Base-by-base conservation (phyloP, 2,113 vertebrate genomes). In the Castor canadensis region DNA sequence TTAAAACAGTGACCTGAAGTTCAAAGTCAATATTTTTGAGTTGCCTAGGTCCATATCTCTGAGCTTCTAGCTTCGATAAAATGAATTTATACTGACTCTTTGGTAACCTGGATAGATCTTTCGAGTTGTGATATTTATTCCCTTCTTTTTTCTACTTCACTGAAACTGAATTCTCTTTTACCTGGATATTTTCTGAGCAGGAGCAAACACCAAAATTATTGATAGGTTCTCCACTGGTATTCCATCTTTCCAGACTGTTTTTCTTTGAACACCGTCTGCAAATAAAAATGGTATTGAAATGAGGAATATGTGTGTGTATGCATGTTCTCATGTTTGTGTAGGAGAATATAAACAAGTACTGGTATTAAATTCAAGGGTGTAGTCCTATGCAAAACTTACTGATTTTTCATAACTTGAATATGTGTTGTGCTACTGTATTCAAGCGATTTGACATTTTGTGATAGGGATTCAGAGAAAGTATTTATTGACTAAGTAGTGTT, bases 211-310 rank as follows among this genome's bases (percentile, higher is more conserved):
- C 98, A 97, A 99, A 99, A 84, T 96, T 58, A 47, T 97, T 95
- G 38, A 98, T 96, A 84, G 95, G 93, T 95, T 99, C 98, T 96
- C 99, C 98, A 85, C 81, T 98, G 83, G 97, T 96, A n/a, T 93
- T 97, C 99, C 99, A 99, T 38, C 85, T 96, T 80, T 95, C 96
- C 67, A 98, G 97, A 87, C 91, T 91, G 20, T 85, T 95, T 96
- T 96, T 98, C 1, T 93, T 97, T 60, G 96, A 98, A 98, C 99
- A 99, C 71, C 96, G 87, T 95, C 99, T 99, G 98, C 64, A 98
- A 98, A 89, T 3, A 81, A 97, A 96, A 96, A 97, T 75, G 24
- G 67, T 54, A 77, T 17, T 43, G 24, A 85, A 58, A 38, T 90
- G 56, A 96, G 40, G 38, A 38, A 9, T 49, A 32, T 62, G 2